Evolutionary conservation across 2,113 vertebrate species (phyloP), one percentile per base, ranked within the genome.

Genomic region (Geococcyx californianus): DNA sequence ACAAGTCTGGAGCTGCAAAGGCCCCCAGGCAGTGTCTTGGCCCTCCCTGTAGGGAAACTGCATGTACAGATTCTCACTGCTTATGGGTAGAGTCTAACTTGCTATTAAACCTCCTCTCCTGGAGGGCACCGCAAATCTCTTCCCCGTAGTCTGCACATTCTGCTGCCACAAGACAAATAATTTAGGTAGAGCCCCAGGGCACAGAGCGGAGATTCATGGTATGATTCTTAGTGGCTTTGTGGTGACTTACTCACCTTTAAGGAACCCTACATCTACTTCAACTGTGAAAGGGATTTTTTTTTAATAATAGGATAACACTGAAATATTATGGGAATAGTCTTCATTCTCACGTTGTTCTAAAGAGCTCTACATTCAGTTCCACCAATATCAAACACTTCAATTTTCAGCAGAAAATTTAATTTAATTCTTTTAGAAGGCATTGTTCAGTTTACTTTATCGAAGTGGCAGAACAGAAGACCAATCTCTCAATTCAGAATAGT

Each of bases 371-470:
- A 21, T 72, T 18, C 62, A 76, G 8, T 25, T 82, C 16, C 60
- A 49, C 18, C 29, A 51, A 34, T 75, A 85, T 24, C 64, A 83
- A 92, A 44, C 26, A 51, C 44, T 33, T 84, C 49, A 49, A 18
- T 87, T 91, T 95, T 87, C 73, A 73, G 66, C 23, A 66, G 54
- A 91, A 91, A 93, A 88, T 73, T 89, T 72, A 92, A 93, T 92
- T 84, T 90, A 68, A 51, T 94, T 85, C 13, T 58, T 59, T 59
- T 70, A 44, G 66, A 87, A 79, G 24, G 6, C 33, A 66, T 80
- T 16, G 0, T 83, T 88, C 24, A 16, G 20, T 84, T 79, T 89
- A 47, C 77, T 95, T 91, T 62, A 85, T 63, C 74, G 36, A 85
- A 85, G 25, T 54, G 45, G 11, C 45, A 91, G 63, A 94, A 84